Evolutionary conservation across 2,888 invertebrate species (phyloP), one percentile per base, ranked within the genome.

Genomic region (Drosophila barbarae): DNA sequence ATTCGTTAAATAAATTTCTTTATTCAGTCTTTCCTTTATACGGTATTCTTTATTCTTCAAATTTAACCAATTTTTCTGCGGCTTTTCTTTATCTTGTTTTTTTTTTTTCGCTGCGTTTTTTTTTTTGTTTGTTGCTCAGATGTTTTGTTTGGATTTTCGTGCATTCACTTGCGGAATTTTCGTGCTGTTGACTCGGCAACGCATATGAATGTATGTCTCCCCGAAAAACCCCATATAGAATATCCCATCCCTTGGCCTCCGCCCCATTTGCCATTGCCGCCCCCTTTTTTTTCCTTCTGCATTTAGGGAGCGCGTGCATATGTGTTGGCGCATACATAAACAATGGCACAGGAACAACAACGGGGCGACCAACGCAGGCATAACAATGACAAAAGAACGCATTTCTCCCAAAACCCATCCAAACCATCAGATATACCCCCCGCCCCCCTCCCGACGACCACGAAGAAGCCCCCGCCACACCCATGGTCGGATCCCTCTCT

Each of bases 161-260:
- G 84, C 74, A 82, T 78, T 81, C 78, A 77, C 78, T 84, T 84
- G 79, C 69, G 84, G 84, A 84, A 79, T 84, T 79, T 81, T 82
- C 70, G 82, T 79, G 76, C 67, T 79, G 79, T 79, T 79, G 82
- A 79, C 82, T 79, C 72, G 84, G 79, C 84, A 76, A 81, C 82
- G 82, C 82, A 81, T 79, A 79, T 79, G 79, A 79, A 79, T 82
- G 79, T 81, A 74, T 69, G 63, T 69, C 71, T 64, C 41, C 44
- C 41, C 69, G 28, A 39, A 32, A 47, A 47, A 30, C 18, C 38
- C 41, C 35, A 55, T 66, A 65, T 66, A 66, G 67, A 69, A 69
- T 53, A 50, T 34, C 18, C 30, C 51, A 50, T 18, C 9, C 30
- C 21, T 18, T 12, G n/a, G 28, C 28, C 13, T 23, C 23, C 35